phyloP scores from a whole-genome alignment of 2,888 invertebrate genomes.

The Hirtodrosophila duncani region DNA sequence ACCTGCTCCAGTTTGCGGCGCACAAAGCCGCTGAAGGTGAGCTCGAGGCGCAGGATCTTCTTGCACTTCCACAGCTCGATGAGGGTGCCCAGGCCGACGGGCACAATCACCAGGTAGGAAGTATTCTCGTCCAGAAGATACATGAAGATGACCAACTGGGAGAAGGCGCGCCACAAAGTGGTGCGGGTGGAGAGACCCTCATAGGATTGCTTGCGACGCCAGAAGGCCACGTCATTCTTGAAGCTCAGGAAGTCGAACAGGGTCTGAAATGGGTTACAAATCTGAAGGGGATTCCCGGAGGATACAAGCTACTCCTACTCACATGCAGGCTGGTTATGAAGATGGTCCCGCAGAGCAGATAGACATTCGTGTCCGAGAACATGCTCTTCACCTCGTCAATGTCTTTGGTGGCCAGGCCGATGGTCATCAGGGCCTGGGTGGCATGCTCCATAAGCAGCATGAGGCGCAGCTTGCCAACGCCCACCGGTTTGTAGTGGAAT shows the following conservation, averaged over 20 bases:
- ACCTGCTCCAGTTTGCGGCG: slow-evolving; percentile 41
- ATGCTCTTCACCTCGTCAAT: slow-evolving; percentile 97
- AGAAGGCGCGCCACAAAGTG: slow-evolving; percentile 95
- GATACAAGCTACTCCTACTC: slow-evolving; percentile 78
- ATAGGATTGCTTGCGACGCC: slow-evolving; percentile 91
- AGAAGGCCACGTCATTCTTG: slow-evolving; percentile 98
- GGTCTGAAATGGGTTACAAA: slow-evolving; percentile 81
- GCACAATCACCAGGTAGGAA: slow-evolving; percentile 91
- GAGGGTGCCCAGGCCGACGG: slow-evolving; percentile 89
- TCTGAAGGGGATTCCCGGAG: not conserved
- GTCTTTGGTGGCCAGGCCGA: slow-evolving; percentile 91
- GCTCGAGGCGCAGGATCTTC: slow-evolving; percentile 90
- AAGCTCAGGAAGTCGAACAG: slow-evolving; percentile 98
- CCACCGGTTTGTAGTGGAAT: slow-evolving; percentile 86
- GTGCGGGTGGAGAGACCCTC: slow-evolving; percentile 93
- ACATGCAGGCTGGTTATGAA: slow-evolving; percentile 95
- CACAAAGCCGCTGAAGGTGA: slow-evolving; percentile 78
- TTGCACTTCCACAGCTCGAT: slow-evolving; percentile 98
- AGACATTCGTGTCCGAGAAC: slow-evolving; percentile 96
- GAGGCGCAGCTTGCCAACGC: slow-evolving; percentile 88
- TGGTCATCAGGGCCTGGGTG: slow-evolving; percentile 83
- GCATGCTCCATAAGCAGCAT: slow-evolving; percentile 88
- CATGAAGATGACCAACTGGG: slow-evolving; percentile 92
- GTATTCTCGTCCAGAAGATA: slow-evolving; percentile 95
- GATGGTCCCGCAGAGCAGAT: slow-evolving; percentile 92